Evolutionary conservation across 2,113 vertebrate genomes (phyloP).

Genomic region (Eclectus roratus): DNA sequence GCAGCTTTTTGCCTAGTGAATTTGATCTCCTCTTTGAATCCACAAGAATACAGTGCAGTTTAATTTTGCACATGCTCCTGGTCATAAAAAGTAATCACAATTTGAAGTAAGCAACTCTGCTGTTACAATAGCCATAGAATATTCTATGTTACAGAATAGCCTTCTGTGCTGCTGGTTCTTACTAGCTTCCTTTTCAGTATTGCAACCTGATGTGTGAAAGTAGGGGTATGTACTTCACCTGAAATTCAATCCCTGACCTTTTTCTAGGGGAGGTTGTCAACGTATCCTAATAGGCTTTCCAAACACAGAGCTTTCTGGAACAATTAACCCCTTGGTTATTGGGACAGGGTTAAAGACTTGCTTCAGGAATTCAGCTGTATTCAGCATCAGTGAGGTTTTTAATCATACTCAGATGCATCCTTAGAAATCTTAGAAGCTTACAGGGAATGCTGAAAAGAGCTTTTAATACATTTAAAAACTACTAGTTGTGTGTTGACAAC

Average conservation of each 20-base stretch:
- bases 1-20: background rate
- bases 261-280: background rate
- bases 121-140: background rate
- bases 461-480: background rate
- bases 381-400: background rate
- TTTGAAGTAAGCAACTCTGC: background rate
- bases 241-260: background rate
- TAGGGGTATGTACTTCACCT: background rate
- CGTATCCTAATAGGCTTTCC: background rate
- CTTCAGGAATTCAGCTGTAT: background rate
- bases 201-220: background rate
- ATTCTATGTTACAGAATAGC: rapidly evolving
- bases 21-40: background rate
- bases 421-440: background rate
- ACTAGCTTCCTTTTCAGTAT: background rate
- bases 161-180: background rate
- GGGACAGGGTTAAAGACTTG: background rate
- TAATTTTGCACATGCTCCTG: background rate
- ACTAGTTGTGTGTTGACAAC: background rate
- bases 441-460: background rate
- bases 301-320: background rate
- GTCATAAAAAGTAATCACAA: background rate
- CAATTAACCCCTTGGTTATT: background rate
- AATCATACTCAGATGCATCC: background rate
- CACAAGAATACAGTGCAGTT: background rate